Base-by-base conservation (phyloP, 2,888 invertebrate species). In the Spicauda simplicius region DNA sequence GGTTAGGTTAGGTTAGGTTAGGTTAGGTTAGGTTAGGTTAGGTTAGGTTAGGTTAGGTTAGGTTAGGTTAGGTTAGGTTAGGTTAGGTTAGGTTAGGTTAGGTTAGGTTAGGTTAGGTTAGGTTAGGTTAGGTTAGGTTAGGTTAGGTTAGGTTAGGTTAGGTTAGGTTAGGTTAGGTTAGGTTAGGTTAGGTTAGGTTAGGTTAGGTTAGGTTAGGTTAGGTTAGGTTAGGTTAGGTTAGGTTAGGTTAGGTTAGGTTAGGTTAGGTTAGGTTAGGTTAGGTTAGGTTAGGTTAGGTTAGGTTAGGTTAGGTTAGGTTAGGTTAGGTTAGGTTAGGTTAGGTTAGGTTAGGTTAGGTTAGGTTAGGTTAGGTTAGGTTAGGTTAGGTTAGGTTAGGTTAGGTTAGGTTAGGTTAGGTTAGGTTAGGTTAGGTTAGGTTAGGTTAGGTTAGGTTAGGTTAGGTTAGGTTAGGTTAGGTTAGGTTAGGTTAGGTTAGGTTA, bases 81-180 rank as follows among this genome's bases (percentile, higher is more conserved):
- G n/a, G n/a, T n/a, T n/a, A n/a, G n/a, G n/a, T n/a, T n/a, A n/a
- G n/a, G n/a, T n/a, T n/a, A n/a, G n/a, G n/a, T n/a, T n/a, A n/a
- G n/a, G n/a, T n/a, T n/a, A n/a, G n/a, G n/a, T n/a, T n/a, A n/a
- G n/a, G n/a, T n/a, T n/a, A n/a, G n/a, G n/a, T n/a, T n/a, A n/a
- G n/a, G n/a, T n/a, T n/a, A n/a, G n/a, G n/a, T n/a, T n/a, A n/a
- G n/a, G n/a, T n/a, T 45, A 45, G 45, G n/a, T 50, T 50, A 45
- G 45, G 45, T 50, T 50, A 48, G 52, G 48, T 25, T 30, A 54
- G 64, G 69, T 64, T 68, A 69, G 68, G 69, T 71, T 69, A 69
- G 68, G 70, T 70, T 71, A 67, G 71, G 71, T 69, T 69, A 71
- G 71, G 69, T 71, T 69, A 67, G 69, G 70, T 71, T 71, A 69